Conservation (phyloP, 2,113 vertebrate genomes). For the Archilochus colubris region DNA sequence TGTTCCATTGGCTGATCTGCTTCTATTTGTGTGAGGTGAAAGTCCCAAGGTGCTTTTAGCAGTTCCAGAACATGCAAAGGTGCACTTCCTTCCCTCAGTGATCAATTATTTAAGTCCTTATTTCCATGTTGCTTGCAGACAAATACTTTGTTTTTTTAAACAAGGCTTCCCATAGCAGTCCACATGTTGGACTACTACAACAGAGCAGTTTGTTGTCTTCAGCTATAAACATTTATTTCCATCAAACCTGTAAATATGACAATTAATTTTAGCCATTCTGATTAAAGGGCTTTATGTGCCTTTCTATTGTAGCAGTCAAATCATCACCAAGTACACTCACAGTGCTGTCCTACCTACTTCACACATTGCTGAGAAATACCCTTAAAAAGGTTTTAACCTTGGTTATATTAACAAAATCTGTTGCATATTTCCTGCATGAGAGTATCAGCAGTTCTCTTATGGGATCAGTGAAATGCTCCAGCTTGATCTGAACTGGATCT, state of each 20-base stretch:
- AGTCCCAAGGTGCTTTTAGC: not conserved
- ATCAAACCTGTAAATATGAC: not conserved
- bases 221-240: not conserved
- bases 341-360: not conserved
- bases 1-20: not conserved
- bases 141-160: not conserved
- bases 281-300: not conserved
- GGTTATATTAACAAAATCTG: not conserved
- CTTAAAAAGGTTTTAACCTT: not conserved
- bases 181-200: not conserved
- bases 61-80: not conserved
- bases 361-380: not conserved
- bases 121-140: not conserved
- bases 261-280: not conserved
- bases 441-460: accelerated
- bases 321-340: not conserved
- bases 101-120: not conserved
- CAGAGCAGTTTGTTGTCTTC: not conserved
- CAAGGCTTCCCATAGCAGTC: not conserved
- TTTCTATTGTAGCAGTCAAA: not conserved
- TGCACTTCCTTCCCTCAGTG: not conserved
- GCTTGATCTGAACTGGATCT: not conserved
- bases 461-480: not conserved
- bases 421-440: not conserved
- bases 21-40: not conserved